phyloP scores from a whole-genome alignment of 1,140 invertebrate genomes.

The Meloidogyne exigua region DNA sequence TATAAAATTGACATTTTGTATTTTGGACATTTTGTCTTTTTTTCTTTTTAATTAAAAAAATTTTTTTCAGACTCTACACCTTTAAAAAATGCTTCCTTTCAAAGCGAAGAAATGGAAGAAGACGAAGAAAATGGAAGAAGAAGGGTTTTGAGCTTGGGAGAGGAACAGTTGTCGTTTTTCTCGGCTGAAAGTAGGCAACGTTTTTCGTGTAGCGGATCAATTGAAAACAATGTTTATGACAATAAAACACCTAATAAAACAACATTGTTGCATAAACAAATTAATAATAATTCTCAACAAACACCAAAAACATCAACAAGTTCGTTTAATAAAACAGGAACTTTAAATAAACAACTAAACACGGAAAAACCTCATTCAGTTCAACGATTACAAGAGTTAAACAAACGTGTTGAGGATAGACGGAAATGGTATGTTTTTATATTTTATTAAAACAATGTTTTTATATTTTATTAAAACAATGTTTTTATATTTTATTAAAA shows the following conservation, averaged over 20 bases:
- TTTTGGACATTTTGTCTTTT: too few species aligned
- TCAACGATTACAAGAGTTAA: neutral
- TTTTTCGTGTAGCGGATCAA: neutral
- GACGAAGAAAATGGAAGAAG: conserved; percentile 1
- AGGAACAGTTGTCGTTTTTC: neutral
- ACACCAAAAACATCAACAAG: neutral
- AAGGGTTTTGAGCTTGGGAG: neutral
- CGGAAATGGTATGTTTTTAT: neutral
- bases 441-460: neutral
- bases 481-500: neutral
- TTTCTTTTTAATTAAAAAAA: too few species aligned
- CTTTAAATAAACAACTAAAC: neutral
- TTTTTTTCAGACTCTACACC: neutral
- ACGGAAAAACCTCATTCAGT: neutral
- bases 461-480: neutral
- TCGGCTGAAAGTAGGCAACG: neutral
- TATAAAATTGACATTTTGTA: too few species aligned
- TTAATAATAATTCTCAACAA: neutral
- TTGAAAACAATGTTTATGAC: neutral
- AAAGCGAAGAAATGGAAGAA: neutral
- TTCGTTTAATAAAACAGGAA: neutral
- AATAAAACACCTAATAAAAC: neutral
- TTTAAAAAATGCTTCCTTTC: neutral
- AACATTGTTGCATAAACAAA: neutral
- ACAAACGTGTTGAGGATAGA: neutral